Evolutionary conservation across 1,140 invertebrate species (phyloP).

Genomic region (Cherax quadricarinatus): DNA sequence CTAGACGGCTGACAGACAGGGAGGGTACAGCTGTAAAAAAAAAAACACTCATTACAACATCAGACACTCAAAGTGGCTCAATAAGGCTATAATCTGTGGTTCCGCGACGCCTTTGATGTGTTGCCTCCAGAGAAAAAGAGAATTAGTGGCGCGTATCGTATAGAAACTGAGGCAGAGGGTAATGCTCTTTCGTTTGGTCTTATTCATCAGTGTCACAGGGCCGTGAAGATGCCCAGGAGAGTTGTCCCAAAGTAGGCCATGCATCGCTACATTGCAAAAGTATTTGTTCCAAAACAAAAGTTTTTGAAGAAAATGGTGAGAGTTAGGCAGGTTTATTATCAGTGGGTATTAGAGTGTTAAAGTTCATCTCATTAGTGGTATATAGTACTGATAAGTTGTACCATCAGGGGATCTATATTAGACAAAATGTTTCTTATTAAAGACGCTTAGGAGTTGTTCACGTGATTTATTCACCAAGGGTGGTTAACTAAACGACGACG

Average conservation of each 20-base stretch:
- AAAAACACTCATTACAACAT: background rate
- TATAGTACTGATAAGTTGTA: too few species aligned
- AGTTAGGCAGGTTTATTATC: background rate
- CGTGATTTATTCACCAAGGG: too few species aligned
- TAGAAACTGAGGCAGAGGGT: constrained; percentile 35
- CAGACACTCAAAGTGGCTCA: constrained; percentile 7
- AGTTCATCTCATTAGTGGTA: background rate
- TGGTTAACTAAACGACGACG: too few species aligned
- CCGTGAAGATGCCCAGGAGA: constrained; percentile 7
- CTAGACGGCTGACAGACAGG: background rate
- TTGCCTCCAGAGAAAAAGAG: background rate
- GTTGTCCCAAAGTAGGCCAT: constrained; percentile 22
- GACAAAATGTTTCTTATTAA: too few species aligned
- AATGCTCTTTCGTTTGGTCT: constrained; percentile 43
- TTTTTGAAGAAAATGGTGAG: background rate
- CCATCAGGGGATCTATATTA: too few species aligned
- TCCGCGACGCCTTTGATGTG: constrained; percentile 20
- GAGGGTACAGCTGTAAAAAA: background rate
- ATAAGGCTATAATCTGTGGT: constrained; percentile 7
- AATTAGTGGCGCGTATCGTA: constrained; percentile 25
- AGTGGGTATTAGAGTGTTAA: background rate
- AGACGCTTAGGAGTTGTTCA: too few species aligned
- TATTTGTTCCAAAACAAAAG: background rate
- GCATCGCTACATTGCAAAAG: constrained; percentile 40
- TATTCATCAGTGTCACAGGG: constrained; percentile 15